Evolutionary conservation across 2,113 vertebrate species (phyloP).

Genomic region (Scartelaos histophorus): DNA sequence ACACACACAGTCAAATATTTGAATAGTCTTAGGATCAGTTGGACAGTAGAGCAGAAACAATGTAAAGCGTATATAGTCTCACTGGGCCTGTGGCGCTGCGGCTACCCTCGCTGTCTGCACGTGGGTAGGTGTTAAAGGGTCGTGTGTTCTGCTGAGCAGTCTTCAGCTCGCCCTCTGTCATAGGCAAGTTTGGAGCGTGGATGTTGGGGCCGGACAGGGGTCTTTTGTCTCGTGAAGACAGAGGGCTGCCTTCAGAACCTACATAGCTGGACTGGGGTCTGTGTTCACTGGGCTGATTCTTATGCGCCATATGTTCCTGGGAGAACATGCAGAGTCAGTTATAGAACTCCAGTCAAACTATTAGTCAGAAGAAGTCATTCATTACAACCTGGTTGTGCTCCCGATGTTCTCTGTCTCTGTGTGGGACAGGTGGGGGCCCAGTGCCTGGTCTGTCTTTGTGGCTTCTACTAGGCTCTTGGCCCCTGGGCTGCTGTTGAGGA

Average conservation of each 20-base stretch:
- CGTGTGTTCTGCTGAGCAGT: constrained; percentile 79
- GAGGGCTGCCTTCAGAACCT: constrained; percentile 73
- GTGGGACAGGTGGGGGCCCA: constrained; percentile 56
- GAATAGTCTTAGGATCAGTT: too few relatives aligned
- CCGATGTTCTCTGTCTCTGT: constrained; percentile 62
- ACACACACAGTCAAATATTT: too few relatives aligned
- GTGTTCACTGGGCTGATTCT: constrained; percentile 77
- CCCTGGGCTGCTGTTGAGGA: constrained; percentile 79
- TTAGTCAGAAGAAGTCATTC: not conserved
- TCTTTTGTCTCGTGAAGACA: constrained; percentile 86
- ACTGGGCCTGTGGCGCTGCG: constrained; percentile 83
- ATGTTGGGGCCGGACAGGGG: constrained; percentile 90
- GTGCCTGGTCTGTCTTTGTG: constrained; percentile 57
- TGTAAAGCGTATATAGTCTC: not conserved
- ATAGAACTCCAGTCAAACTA: not conserved
- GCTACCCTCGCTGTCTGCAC: constrained; percentile 83
- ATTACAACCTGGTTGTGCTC: constrained; percentile 53
- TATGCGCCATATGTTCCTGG: constrained; percentile 68
- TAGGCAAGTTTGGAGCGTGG: constrained; percentile 79
- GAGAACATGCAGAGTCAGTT: not conserved
- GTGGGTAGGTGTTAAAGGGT: constrained; percentile 92
- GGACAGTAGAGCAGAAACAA: not conserved
- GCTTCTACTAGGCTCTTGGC: constrained; percentile 77
- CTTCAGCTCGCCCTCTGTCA: constrained; percentile 77
- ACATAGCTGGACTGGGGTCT: constrained; percentile 85